Percentiles rank a stretch among this genome's conserved stretches.
Conservation (phyloP, 2,888 invertebrate species). For the Papilio protenor region DNA sequence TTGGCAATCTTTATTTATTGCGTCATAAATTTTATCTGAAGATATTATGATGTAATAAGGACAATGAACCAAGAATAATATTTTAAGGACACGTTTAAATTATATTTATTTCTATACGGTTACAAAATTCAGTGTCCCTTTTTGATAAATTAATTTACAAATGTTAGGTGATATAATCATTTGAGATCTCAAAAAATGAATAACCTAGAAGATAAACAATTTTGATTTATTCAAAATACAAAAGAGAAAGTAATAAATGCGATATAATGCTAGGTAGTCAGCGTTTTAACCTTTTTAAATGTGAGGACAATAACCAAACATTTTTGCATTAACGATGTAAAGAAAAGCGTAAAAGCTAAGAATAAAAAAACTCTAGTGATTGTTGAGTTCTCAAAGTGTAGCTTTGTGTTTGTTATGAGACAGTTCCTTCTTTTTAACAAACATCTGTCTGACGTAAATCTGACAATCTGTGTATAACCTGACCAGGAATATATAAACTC, state of each 20-base stretch:
- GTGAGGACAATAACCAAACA: background rate
- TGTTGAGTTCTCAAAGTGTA: slow-evolving; percentile 10
- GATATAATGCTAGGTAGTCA: background rate
- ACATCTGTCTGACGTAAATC: slow-evolving; percentile 15
- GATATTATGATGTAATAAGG: slow-evolving; percentile 8
- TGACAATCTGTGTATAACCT: background rate
- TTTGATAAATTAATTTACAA: no score
- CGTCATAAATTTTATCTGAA: slow-evolving; percentile 13
- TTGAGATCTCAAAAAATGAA: no score
- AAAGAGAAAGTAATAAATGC: background rate
- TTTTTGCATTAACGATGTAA: background rate
- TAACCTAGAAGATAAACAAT: background rate
- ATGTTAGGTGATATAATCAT: no score
- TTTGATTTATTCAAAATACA: background rate
- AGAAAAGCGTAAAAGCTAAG: slow-evolving; percentile 12
- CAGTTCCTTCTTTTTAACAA: slow-evolving; percentile 6
- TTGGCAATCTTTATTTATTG: slow-evolving; percentile 14
- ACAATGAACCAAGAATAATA: background rate
- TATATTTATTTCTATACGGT: background rate
- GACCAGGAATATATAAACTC: no score
- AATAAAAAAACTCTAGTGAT: slow-evolving; percentile 17
- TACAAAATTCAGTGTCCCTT: background rate
- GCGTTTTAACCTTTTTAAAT: background rate
- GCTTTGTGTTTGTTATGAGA: background rate
- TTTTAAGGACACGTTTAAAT: background rate